Evolutionary conservation across 2,888 invertebrate genomes (phyloP).

Genomic region (Crematogaster levior): DNA sequence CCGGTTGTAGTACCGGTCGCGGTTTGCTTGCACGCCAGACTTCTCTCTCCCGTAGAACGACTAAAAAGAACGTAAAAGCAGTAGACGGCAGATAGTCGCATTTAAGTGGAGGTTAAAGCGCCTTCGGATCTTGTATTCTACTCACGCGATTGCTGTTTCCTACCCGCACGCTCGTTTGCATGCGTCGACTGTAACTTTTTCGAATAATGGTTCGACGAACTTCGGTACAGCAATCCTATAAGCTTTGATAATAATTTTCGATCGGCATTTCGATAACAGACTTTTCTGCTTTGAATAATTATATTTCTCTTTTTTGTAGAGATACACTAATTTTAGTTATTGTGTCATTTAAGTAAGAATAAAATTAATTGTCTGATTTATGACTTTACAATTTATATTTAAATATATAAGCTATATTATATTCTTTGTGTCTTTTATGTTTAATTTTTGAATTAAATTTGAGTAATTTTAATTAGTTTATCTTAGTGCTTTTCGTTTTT

Average conservation of each 20-base stretch:
- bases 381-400: not conserved
- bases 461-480: not conserved
- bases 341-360: not conserved
- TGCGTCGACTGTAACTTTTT: constrained; percentile 26
- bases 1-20: constrained; percentile 50
- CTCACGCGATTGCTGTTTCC: constrained; percentile 61
- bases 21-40: constrained; percentile 55
- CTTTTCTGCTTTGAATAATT: not conserved
- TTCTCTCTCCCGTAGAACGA: constrained; percentile 51
- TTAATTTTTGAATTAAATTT: not conserved
- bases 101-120: constrained; percentile 55
- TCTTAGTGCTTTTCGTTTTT: not conserved
- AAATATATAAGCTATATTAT: not conserved
- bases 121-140: constrained; percentile 59
- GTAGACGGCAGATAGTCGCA: constrained; percentile 27
- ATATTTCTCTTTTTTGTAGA: not conserved
- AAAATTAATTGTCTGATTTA: not conserved
- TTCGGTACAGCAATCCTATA: not conserved
- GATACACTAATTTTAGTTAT: not conserved
- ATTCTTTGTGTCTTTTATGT: not conserved
- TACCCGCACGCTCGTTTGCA: constrained; percentile 36
- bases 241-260: not conserved
- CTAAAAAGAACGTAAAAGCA: constrained; percentile 57
- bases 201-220: constrained; percentile 36
- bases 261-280: not conserved